These are phyloP conservation scores for Urocynchramus pylzowi DNA, from an alignment of 2,113 vertebrate genomes.

Conservation along the genomic window DNA sequence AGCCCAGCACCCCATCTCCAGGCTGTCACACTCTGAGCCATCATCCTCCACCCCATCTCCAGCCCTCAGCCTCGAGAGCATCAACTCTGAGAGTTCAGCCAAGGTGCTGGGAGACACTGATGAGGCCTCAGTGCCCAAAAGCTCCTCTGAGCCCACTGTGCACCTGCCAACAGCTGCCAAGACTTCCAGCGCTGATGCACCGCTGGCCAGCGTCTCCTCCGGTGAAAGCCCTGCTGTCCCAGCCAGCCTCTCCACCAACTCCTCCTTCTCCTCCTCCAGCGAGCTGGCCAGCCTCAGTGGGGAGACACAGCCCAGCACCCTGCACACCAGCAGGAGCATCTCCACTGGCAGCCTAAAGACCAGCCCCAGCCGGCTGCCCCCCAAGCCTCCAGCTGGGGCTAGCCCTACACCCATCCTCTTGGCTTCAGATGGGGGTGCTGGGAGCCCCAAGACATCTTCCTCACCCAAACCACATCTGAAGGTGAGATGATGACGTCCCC, in stretches of 20 bases:
- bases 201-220: not conserved
- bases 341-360: conserved; percentile 6
- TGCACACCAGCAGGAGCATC: not conserved
- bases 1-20: conserved; percentile 66
- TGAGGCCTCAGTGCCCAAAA: conserved; percentile 70
- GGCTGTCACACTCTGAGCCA: conserved; percentile 82
- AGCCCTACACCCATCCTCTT: conserved; percentile 52
- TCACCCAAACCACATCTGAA: conserved; percentile 73
- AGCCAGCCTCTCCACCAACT: conserved; percentile 56
- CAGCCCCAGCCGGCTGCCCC: conserved; percentile 17
- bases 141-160: conserved; percentile 86
- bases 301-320: not conserved
- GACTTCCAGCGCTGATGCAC: not conserved
- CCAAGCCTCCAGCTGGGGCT: conserved; percentile 54
- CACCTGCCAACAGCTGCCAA: conserved; percentile 38
- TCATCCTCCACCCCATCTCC: conserved; percentile 89
- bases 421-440: conserved; percentile 29
- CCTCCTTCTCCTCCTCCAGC: conserved; percentile 66
- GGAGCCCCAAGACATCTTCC: conserved; percentile 16
- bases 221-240: conserved; percentile 15
- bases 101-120: conserved; percentile 39
- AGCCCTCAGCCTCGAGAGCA: conserved; percentile 90
- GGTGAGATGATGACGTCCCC: conserved; percentile 52
- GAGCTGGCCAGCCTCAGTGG: conserved; percentile 39
- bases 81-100: conserved; percentile 79